These are phyloP conservation scores for Rhagoletis pomonella DNA, from an alignment of 1,140 invertebrate genomes.

Conservation along the genomic window DNA sequence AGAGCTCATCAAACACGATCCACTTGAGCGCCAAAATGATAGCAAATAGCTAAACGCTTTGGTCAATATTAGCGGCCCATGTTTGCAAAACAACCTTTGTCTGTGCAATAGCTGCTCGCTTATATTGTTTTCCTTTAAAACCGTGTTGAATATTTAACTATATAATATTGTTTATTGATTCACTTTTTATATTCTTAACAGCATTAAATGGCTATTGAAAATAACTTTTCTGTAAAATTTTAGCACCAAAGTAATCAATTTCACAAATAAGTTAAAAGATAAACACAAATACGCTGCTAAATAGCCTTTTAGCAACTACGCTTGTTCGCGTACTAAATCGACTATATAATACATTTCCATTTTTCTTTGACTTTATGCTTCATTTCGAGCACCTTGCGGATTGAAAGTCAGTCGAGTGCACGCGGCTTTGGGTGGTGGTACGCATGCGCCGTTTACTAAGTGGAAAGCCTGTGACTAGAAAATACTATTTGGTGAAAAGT, in stretches of 20 bases:
- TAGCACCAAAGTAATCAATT: conserved; percentile 35
- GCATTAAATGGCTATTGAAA: neutral
- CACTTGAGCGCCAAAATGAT: neutral
- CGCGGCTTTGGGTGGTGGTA: neutral
- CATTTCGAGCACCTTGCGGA: neutral
- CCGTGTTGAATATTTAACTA: neutral
- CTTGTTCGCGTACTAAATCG: neutral
- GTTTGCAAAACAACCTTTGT: neutral
- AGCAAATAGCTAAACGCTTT: neutral
- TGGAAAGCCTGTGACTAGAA: neutral
- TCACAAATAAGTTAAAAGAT: neutral
- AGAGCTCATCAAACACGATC: neutral
- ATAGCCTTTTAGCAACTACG: conserved; percentile 30
- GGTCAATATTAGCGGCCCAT: neutral
- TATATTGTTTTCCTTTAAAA: no score
- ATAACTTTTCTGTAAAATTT: neutral
- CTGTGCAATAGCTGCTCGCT: no score
- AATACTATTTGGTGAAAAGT: no score
- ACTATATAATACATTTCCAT: neutral
- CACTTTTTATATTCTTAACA: neutral
- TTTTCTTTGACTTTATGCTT: neutral
- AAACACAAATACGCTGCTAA: neutral
- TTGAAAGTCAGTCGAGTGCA: conserved; percentile 3
- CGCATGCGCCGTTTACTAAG: neutral
- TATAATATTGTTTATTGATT: neutral